Evolutionary conservation across 2,113 vertebrate genomes (phyloP).

Genomic region (Archilochus colubris): DNA sequence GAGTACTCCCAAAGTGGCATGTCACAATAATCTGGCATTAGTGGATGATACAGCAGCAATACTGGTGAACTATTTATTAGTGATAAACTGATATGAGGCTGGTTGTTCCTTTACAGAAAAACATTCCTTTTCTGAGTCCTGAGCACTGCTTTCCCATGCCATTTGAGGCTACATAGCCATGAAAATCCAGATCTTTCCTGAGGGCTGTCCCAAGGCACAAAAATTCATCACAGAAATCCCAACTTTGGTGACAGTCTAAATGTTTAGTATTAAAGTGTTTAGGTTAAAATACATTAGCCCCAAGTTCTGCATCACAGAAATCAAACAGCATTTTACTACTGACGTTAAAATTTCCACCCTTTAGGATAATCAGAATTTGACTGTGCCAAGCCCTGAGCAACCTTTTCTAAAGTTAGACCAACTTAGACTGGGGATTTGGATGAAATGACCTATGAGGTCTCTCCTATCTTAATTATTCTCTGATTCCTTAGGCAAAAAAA

Average conservation of each 20-base stretch:
- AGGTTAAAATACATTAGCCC: neutral
- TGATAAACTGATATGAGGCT: neutral
- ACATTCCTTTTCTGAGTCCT: neutral
- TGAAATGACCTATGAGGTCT: neutral
- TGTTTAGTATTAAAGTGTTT: neutral
- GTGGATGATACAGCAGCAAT: neutral
- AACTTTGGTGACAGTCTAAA: neutral
- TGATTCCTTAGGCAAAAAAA: neutral
- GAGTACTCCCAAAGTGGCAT: neutral
- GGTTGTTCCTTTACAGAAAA: neutral
- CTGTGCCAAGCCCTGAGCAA: neutral
- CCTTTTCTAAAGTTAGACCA: neutral
- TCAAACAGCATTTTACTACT: neutral
- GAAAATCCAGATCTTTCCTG: neutral
- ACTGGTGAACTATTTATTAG: neutral
- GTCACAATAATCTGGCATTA: neutral
- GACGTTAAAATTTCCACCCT: neutral
- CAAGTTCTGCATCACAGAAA: neutral
- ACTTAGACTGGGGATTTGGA: neutral
- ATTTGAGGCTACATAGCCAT: neutral
- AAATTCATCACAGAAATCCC: neutral
- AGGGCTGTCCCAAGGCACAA: neutral
- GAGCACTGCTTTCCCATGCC: neutral
- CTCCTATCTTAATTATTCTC: neutral
- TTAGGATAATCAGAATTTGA: neutral